phyloP scores from a whole-genome alignment of 2,888 invertebrate genomes.

The Cancer borealis region DNA sequence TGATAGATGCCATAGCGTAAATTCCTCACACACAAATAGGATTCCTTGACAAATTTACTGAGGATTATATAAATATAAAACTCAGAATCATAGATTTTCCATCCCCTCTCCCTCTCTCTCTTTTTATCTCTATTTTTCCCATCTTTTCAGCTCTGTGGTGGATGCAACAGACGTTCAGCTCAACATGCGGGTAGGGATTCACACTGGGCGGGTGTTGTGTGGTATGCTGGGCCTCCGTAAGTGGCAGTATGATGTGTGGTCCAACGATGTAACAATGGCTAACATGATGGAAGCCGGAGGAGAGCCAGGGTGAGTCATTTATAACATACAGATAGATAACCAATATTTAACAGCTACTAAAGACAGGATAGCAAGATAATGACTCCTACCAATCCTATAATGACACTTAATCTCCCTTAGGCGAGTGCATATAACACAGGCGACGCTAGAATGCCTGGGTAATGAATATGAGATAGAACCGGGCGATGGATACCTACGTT shows the following conservation, averaged over 20 bases:
- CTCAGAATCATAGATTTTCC: too few species aligned
- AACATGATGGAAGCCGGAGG: conserved; percentile 95
- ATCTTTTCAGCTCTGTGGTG: conserved; percentile 86
- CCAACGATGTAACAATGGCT: conserved; percentile 93
- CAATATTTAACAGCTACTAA: background rate
- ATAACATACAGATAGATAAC: background rate
- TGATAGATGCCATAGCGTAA: conserved; percentile 99
- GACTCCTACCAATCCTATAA: background rate
- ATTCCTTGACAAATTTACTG: background rate
- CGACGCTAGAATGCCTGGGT: conserved; percentile 90
- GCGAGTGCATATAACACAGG: conserved; percentile 90
- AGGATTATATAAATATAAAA: too few species aligned
- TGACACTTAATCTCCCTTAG: conserved; percentile 81
- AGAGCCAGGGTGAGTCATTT: conserved; percentile 87
- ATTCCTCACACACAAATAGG: conserved; percentile 79
- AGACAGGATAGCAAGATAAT: background rate
- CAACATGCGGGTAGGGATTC: conserved; percentile 95
- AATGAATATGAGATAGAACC: conserved; percentile 95
- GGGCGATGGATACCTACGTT: conserved; percentile 90
- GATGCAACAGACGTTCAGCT: conserved; percentile 95
- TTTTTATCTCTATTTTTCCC: background rate
- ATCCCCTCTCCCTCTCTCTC: too few species aligned
- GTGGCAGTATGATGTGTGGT: conserved; percentile 97
- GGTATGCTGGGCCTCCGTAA: conserved; percentile 93
- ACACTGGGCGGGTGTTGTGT: conserved; percentile 93